These are phyloP conservation scores for Pelvicachromis taeniatus DNA, from an alignment of 2,113 vertebrate genomes.

Conservation along the genomic window DNA sequence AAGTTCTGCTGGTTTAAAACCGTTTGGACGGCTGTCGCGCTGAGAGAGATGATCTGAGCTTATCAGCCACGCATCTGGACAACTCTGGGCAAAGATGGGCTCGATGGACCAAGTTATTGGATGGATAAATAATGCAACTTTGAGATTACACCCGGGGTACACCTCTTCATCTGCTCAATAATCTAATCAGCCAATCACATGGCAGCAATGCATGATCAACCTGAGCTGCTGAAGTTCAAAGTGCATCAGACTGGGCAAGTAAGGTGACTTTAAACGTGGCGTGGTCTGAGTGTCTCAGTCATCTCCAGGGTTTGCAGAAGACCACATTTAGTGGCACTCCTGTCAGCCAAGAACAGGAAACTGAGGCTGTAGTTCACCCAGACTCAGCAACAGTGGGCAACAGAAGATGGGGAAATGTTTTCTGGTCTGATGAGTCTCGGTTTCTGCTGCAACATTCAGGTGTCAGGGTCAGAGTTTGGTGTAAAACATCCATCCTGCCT, in stretches of 20 bases:
- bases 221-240: neutral
- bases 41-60: neutral
- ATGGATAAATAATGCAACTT: neutral
- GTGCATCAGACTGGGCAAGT: neutral
- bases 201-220: neutral
- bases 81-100: neutral
- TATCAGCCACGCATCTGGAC: neutral
- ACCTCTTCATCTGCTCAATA: neutral
- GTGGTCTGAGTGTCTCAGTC: neutral
- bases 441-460: neutral
- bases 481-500: neutral
- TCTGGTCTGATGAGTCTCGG: neutral
- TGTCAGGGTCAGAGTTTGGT: neutral
- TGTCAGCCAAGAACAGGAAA: neutral
- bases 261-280: neutral
- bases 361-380: neutral
- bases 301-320: neutral
- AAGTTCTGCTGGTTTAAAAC: neutral
- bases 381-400: neutral
- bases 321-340: rapidly evolving
- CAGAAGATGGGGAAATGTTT: neutral
- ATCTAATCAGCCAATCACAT: neutral
- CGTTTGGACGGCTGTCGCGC: neutral
- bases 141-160: neutral
- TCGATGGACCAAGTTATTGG: neutral